Conservation (phyloP, 2,888 invertebrate species). For the Acleris cristana region DNA sequence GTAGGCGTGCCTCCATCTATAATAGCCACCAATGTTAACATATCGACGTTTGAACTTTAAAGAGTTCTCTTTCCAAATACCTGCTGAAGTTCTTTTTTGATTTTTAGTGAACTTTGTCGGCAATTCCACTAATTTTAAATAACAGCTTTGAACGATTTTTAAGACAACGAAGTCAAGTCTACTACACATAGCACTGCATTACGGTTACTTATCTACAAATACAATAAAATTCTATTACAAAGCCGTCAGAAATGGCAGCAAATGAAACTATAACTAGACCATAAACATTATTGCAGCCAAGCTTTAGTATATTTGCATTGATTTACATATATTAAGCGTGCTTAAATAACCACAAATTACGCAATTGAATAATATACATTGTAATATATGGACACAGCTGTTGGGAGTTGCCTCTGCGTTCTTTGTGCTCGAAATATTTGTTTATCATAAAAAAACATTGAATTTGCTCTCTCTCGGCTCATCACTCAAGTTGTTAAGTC, state of each 20-base stretch:
- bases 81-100: too few relatives aligned
- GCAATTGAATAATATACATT: slow-evolving; percentile 27
- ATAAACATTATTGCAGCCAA: slow-evolving; percentile 37
- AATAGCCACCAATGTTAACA: too few relatives aligned
- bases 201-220: too few relatives aligned
- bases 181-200: background rate
- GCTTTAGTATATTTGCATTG: slow-evolving; percentile 37
- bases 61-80: too few relatives aligned
- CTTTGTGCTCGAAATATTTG: slow-evolving; percentile 18
- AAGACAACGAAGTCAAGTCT: background rate
- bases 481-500: background rate
- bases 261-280: slow-evolving; percentile 37
- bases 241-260: slow-evolving; percentile 32
- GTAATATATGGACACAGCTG: slow-evolving; percentile 1
- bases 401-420: background rate
- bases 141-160: background rate
- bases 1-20: too few relatives aligned
- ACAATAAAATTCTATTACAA: slow-evolving; percentile 20
- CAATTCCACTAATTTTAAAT: too few relatives aligned
- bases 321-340: slow-evolving; percentile 37
- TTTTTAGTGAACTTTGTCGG: too few relatives aligned
- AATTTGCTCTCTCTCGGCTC: background rate
- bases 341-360: slow-evolving; percentile 36
- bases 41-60: too few relatives aligned
- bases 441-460: background rate